Evolutionary conservation across 2,113 vertebrate species (phyloP).

Genomic region (Cisticola juncidis): DNA sequence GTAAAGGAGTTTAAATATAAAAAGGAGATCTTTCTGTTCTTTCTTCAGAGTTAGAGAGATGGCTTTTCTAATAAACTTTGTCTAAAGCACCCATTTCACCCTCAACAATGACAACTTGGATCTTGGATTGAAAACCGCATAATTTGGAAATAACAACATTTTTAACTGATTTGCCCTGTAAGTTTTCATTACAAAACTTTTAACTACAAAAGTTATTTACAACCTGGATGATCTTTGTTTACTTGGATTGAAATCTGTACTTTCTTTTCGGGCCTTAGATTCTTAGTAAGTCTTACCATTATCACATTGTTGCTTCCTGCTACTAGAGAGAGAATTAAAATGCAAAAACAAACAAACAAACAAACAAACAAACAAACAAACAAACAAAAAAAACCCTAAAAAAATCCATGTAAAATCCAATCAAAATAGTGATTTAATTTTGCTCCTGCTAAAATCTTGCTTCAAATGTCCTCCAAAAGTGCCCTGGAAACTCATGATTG

Average conservation of each 20-base stretch:
- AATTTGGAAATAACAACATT: neutral
- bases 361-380: no score
- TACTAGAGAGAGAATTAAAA: neutral
- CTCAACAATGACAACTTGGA: neutral
- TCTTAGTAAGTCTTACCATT: neutral
- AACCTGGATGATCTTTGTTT: neutral
- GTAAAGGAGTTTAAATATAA: neutral
- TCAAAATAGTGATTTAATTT: neutral
- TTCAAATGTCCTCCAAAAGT: neutral
- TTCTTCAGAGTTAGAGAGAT: neutral
- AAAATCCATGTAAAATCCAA: neutral
- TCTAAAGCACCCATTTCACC: neutral
- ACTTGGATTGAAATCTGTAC: neutral
- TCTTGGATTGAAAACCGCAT: neutral
- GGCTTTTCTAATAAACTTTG: neutral
- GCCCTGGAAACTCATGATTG: neutral
- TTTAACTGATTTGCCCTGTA: neutral
- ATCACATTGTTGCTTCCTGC: neutral
- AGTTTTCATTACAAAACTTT: neutral
- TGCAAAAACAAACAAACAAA: fast-evolving
- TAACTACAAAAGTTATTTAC: neutral
- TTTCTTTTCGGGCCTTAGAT: neutral
- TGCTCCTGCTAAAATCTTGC: neutral
- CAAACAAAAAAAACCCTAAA: no score
- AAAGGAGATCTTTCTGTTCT: neutral